A percentile compares a stretch with the other conserved stretches of the same genome.
These are phyloP conservation scores for Halichoerus grypus DNA, from an alignment of 2,113 vertebrate genomes.

Conservation along the genomic window DNA sequence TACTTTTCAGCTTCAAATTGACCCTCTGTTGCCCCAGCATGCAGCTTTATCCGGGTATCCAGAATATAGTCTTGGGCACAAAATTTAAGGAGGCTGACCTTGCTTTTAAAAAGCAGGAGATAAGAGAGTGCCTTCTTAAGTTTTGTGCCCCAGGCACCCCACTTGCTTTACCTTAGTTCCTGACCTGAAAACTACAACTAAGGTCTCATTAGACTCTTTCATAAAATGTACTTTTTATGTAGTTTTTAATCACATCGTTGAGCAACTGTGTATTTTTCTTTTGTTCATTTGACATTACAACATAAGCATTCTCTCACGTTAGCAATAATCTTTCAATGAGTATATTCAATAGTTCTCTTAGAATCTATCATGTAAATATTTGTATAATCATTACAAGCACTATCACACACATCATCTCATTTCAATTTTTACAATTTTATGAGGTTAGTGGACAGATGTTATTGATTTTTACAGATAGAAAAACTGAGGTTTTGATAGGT, in stretches of 20 bases:
- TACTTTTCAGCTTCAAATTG: not conserved
- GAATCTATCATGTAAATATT: slow-evolving; percentile 21
- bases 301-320: not conserved
- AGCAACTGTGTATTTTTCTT: not conserved
- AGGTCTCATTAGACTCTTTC: not conserved
- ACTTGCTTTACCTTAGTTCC: not conserved
- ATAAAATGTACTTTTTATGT: not conserved
- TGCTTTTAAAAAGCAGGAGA: not conserved
- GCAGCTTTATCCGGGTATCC: not conserved
- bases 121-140: not conserved
- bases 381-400: not conserved
- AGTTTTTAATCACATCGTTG: not conserved
- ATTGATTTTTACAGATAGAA: slow-evolving; percentile 21
- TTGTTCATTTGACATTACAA: not conserved
- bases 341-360: not conserved
- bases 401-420: not conserved
- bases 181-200: not conserved
- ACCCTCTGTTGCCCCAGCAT: not conserved
- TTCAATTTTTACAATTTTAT: slow-evolving; percentile 23
- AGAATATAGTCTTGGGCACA: not conserved
- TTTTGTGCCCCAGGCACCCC: not conserved
- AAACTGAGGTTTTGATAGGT: slow-evolving; percentile 16
- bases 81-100: slow-evolving; percentile 12
- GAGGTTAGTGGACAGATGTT: not conserved
- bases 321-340: slow-evolving; percentile 10